Evolutionary conservation across 2,797 vertebrate genomes (phyloP).

Genomic region (Rhyacichthys aspro): DNA sequence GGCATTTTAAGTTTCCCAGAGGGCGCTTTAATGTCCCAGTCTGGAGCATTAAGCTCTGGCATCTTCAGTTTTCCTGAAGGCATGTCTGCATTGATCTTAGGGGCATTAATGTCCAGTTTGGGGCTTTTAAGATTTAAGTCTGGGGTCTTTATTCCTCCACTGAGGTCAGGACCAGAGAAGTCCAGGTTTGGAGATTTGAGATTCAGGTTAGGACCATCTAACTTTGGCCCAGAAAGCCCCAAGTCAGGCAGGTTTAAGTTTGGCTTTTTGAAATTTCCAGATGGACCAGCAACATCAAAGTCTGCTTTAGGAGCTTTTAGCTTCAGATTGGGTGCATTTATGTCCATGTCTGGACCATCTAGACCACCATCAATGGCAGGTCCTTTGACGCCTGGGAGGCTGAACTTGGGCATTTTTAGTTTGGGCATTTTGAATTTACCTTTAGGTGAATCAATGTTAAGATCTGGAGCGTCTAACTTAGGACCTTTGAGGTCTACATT

Average conservation of each 20-base stretch:
- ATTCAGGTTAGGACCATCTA: conserved; percentile 38
- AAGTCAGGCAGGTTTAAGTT: conserved; percentile 38
- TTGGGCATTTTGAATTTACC: conserved; percentile 55
- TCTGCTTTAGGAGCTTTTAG: conserved; percentile 28
- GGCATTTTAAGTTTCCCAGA: conserved; percentile 57
- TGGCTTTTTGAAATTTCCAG: conserved; percentile 63
- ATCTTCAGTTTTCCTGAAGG: conserved; percentile 60
- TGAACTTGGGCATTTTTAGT: conserved; percentile 46
- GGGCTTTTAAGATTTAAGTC: conserved; percentile 28
- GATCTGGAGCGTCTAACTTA: conserved; percentile 42
- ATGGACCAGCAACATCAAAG: conserved; percentile 36
- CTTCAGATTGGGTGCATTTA: conserved; percentile 19
- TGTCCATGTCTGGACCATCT: conserved; percentile 27
- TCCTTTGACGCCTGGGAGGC: conserved; percentile 10
- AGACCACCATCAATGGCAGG: conserved; percentile 28
- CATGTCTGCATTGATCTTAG: conserved; percentile 25
- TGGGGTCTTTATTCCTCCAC: conserved; percentile 49
- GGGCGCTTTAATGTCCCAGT: conserved; percentile 47
- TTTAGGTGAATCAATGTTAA: conserved; percentile 57
- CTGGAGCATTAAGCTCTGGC: conserved; percentile 45
- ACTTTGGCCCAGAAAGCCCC: conserved; percentile 35
- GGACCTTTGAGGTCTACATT: conserved; percentile 38
- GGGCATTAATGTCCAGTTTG: conserved; percentile 37
- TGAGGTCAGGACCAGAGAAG: conserved; percentile 53
- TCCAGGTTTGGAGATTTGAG: conserved; percentile 45